Percentiles rank a stretch among this genome's conserved stretches.
Conservation (phyloP, 2,113 vertebrate genomes). For the Condylura cristata region DNA sequence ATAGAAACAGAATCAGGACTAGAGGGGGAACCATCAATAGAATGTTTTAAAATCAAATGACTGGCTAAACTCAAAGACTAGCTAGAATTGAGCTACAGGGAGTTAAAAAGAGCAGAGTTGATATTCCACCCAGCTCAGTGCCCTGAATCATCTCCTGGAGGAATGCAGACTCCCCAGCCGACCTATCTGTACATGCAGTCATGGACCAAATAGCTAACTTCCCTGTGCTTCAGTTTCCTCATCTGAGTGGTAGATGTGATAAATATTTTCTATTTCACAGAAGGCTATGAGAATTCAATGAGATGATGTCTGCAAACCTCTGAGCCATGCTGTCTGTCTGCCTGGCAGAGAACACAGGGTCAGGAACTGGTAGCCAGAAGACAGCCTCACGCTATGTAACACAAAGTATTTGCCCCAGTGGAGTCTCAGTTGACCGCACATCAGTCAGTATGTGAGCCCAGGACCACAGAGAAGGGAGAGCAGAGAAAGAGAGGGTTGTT, state of each 20-base stretch:
- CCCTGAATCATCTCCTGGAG: not conserved
- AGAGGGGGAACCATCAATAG: not conserved
- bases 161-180: not conserved
- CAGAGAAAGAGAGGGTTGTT: not conserved
- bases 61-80: not conserved
- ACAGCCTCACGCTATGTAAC: not conserved
- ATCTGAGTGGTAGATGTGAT: not conserved
- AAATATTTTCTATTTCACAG: not conserved
- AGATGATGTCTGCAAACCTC: not conserved
- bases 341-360: not conserved
- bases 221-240: not conserved
- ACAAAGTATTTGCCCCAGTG: slow-evolving; percentile 5
- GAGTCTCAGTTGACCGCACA: not conserved
- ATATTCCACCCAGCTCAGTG: not conserved
- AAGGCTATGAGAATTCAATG: not conserved
- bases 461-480: slow-evolving; percentile 17
- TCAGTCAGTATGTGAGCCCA: not conserved
- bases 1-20: not conserved
- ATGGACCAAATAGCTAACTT: slow-evolving; percentile 2
- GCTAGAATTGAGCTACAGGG: not conserved
- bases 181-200: not conserved
- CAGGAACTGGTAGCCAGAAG: not conserved
- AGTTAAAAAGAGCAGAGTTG: not conserved
- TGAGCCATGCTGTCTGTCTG: not conserved
- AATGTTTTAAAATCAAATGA: not conserved